Base-by-base conservation (phyloP, 1,140 invertebrate genomes). In the Ceratosolen solmsi region DNA sequence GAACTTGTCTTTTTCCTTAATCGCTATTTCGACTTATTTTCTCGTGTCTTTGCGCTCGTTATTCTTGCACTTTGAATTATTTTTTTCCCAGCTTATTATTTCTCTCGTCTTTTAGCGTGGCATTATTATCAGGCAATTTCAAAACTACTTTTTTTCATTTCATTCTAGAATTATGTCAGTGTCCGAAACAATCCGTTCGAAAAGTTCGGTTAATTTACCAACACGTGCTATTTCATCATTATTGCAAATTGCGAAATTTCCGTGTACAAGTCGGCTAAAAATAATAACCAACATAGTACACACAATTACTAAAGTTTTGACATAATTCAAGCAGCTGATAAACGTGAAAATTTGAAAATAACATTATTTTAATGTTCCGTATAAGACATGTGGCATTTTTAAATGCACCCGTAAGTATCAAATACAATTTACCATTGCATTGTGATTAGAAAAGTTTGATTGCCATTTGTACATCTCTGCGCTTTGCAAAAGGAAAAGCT, bases 1-100 rank as follows among this genome's bases (percentile, higher is more conserved):
- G 22, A 56, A 77, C 60, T 58, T 58, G 54, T 79, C 73, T 71
- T 41, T 80, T 75, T 51, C 72, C 82, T 51, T 83, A 76, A 79
- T 79, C 76, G 65, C 63, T 27, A 63, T 83, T 38, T 71, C 79
- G n/a, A 63, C 83, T 79, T 79, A 81, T 38, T 76, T 76, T 76
- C 56, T 58, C 68, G 81, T 75, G 74, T 83, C 82, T 85, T 72
- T 83, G 68, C 72, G 60, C 68, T 85, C 84, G 80, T 83, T 83
- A 79, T 85, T 78, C 80, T 82, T 81, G 20, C 63, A 68, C 20
- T 68, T 68, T 38, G 36, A 68, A 68, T 68, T 68, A 15, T 74
- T 51, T 36, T 56, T 54, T 41, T 30, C 54, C 72, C 74, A 22
- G n/a, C 71, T 73, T 73, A 68, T 78, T 74, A 78, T 58, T 65